A percentile compares a stretch with the other conserved stretches of the same genome.
These are phyloP conservation scores for Lamellibrachia satsuma DNA, from an alignment of 2,888 invertebrate species.

Conservation along the genomic window DNA sequence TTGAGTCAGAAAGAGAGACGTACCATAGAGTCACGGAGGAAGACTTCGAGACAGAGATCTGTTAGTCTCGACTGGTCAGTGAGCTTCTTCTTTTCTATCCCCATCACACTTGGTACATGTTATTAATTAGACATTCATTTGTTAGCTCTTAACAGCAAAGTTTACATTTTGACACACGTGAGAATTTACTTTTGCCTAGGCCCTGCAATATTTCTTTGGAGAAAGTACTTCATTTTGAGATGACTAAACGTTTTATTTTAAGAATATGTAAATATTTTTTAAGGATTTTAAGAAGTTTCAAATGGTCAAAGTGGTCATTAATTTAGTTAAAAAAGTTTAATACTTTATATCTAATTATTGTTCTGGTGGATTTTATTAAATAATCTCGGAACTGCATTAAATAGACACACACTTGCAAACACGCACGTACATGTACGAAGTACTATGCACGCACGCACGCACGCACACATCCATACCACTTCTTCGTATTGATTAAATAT, in stretches of 20 bases:
- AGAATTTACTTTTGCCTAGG: too few relatives aligned
- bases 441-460: background rate
- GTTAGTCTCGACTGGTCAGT: slow-evolving; percentile 60
- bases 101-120: background rate
- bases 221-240: too few relatives aligned
- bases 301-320: too few relatives aligned
- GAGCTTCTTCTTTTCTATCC: background rate
- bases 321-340: background rate
- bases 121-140: background rate
- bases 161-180: too few relatives aligned
- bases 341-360: background rate
- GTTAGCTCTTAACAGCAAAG: background rate
- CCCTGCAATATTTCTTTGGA: too few relatives aligned
- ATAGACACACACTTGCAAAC: background rate
- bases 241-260: too few relatives aligned
- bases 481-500: background rate
- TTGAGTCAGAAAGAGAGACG: slow-evolving; percentile 46
- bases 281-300: too few relatives aligned
- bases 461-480: background rate
- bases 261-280: too few relatives aligned
- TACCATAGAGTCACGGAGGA: slow-evolving; percentile 31
- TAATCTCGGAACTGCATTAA: background rate
- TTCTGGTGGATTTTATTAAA: background rate
- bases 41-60: slow-evolving; percentile 50
- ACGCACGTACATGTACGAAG: background rate